Evolutionary conservation across 2,113 vertebrate species (phyloP).

Genomic region (Forbesichthys papilliferus): DNA sequence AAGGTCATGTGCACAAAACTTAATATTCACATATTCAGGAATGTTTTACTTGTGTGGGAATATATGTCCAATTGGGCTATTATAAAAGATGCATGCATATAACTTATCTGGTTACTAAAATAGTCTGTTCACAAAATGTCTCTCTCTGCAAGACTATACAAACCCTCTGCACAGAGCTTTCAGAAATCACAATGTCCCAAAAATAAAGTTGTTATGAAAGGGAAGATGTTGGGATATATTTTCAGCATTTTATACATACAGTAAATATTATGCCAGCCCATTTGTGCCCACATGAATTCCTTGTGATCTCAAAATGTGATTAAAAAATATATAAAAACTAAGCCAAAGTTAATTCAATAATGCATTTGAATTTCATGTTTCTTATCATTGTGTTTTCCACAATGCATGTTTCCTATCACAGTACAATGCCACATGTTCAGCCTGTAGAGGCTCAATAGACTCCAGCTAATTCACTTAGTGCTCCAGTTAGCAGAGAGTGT

Average conservation of each 20-base stretch:
- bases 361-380: not conserved
- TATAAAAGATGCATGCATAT: constrained; percentile 34
- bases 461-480: constrained; percentile 61
- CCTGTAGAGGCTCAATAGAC: constrained; percentile 36
- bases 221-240: constrained; percentile 54
- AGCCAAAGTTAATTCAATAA: not conserved
- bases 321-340: not conserved
- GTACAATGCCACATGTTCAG: constrained; percentile 5
- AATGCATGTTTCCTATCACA: constrained; percentile 9
- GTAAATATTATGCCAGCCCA: too few species aligned
- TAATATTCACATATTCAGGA: not conserved
- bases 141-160: not conserved
- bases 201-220: constrained; percentile 68
- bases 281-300: too few species aligned
- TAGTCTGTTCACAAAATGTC: constrained; percentile 2
- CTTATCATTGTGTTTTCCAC: too few species aligned
- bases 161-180: not conserved
- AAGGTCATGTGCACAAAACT: not conserved
- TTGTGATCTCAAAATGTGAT: not conserved
- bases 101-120: constrained; percentile 20
- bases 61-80: too few species aligned
- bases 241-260: constrained; percentile 49
- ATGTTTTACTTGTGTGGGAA: too few species aligned
- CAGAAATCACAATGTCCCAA: constrained; percentile 9
- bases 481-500: constrained; percentile 54